Percentiles rank a stretch among this genome's conserved stretches.
phyloP scores from a whole-genome alignment of 1,140 invertebrate genomes.

The Heliothis subflexa region DNA sequence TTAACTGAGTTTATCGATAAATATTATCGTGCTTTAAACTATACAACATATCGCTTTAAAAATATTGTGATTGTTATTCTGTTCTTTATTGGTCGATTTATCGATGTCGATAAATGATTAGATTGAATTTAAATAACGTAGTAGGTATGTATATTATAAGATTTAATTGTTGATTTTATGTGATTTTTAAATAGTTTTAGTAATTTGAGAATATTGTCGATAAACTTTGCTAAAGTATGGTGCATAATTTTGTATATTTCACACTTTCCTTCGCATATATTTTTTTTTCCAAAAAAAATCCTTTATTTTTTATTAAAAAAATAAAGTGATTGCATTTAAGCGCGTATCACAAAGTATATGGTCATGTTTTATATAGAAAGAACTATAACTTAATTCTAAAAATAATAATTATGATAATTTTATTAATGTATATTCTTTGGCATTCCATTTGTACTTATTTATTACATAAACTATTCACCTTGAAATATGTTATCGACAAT shows the following conservation, averaged over 20 bases:
- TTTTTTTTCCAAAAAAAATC: too few species aligned
- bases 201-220: slow-evolving; percentile 22
- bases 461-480: not conserved
- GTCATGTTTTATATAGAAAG: not conserved
- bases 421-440: too few species aligned
- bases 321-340: not conserved
- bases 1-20: slow-evolving; percentile 5
- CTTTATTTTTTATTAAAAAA: not conserved
- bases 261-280: too few species aligned
- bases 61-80: not conserved
- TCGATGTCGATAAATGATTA: slow-evolving; percentile 13
- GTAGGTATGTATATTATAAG: slow-evolving; percentile 22
- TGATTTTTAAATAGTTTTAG: slow-evolving; percentile 41
- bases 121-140: slow-evolving; percentile 28
- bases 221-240: not conserved
- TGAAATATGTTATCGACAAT: slow-evolving; percentile 7
- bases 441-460: too few species aligned
- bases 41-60: slow-evolving; percentile 1
- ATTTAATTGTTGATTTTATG: slow-evolving; percentile 41
- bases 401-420: not conserved
- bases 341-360: not conserved
- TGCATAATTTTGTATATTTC: not conserved
- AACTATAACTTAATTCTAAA: not conserved
- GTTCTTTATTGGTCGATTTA: not conserved
- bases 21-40: not conserved